Evolutionary conservation across 1,140 invertebrate species (phyloP).

Genomic region (Medauroidea extradentata): DNA sequence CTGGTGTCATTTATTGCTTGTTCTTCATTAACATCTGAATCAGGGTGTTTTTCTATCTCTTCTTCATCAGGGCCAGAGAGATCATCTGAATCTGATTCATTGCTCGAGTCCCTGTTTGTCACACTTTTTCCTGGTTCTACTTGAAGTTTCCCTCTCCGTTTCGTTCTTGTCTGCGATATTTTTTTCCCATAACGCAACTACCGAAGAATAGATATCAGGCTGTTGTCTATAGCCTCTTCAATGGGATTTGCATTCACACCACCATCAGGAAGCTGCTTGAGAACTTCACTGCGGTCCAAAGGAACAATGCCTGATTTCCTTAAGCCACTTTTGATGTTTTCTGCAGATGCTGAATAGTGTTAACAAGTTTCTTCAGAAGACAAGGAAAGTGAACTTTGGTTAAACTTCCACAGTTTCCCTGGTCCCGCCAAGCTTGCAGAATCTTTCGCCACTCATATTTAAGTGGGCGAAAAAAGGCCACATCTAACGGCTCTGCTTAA

Average conservation of each 20-base stretch:
- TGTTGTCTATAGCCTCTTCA: constrained; percentile 11
- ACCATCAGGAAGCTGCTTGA: constrained; percentile 5
- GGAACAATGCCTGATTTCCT: constrained; percentile 1
- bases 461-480: constrained; percentile 23
- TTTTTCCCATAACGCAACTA: constrained; percentile 9
- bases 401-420: background rate
- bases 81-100: too few relatives aligned
- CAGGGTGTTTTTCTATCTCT: too few relatives aligned
- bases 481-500: constrained; percentile 23
- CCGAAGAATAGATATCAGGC: constrained; percentile 13
- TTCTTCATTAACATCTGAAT: too few relatives aligned
- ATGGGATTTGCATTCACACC: constrained; percentile 5
- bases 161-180: constrained; percentile 1
- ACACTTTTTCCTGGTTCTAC: constrained; percentile 14
- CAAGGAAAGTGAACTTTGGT: background rate
- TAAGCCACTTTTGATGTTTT: background rate
- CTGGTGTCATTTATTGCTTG: too few relatives aligned
- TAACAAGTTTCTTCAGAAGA: background rate
- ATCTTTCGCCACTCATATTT: constrained; percentile 20
- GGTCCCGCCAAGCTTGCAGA: constrained; percentile 6
- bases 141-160: constrained; percentile 10
- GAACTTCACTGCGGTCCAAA: background rate
- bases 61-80: too few relatives aligned
- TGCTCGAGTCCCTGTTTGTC: background rate
- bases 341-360: background rate